Base-by-base conservation (phyloP, 2,888 invertebrate genomes). In the Andrena fulva region DNA sequence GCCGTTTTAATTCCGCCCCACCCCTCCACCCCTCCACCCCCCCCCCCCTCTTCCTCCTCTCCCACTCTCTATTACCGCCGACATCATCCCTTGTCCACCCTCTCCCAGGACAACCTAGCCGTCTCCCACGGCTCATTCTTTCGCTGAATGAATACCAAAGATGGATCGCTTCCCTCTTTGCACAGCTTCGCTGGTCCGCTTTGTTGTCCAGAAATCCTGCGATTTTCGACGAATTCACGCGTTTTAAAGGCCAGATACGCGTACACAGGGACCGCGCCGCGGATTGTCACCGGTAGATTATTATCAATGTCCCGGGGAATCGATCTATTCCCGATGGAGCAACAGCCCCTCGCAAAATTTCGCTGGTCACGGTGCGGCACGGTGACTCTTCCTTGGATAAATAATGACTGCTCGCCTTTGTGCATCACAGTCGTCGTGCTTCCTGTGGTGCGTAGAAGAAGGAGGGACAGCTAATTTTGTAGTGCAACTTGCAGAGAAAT, bases 121-220 rank as follows among this genome's bases (percentile, higher is more conserved):
- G 63, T 84, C 90, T 85, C 88, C 86, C 86, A 89, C 89, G 88
- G 84, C 89, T 90, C 86, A 89, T 91, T 92, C 91, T 91, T 89
- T 90, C 85, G 86, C 68, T 87, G 91, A 91, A 92, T 93, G 91
- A 92, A 92, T 91, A 87, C 89, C 88, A 92, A 92, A 92, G 92
- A 92, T 92, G 92, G 92, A 92, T 92, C 90, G 91, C 85, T 90
- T 90, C 90, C 88, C 88, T 87, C 89, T 90, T 88, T 89, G 82
- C 90, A 60, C 79, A 64, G 82, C 87, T 72, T 70, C 68, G 78
- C n/a, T 50, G 24, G 78, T 77, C 72, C 70, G 64, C 86, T 89
- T 91, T 91, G 92, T 91, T 87, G 81, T 56, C 82, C 84, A 35
- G 84, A 77, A 90, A 88, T 91, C 89, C 78, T 85, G 85, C 86